A percentile compares a stretch with the other conserved stretches of the same genome.
Conservation (phyloP, 1,140 invertebrate species). For the Agrilus planipennis region DNA sequence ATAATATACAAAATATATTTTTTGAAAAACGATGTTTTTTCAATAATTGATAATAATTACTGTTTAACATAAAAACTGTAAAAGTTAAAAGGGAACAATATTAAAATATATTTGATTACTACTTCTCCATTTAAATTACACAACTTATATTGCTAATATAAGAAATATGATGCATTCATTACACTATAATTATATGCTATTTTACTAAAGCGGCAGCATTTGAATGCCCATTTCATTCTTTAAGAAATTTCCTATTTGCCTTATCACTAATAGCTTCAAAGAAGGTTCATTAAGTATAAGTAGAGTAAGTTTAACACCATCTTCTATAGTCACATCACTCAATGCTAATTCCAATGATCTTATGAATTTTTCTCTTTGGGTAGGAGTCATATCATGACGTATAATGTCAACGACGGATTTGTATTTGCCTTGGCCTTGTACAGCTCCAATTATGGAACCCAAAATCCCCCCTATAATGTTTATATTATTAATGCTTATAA, state of each 20-base stretch:
- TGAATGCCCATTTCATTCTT: constrained; percentile 17
- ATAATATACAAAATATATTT: too few relatives aligned
- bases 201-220: too few relatives aligned
- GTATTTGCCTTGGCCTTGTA: constrained; percentile 16
- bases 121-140: too few relatives aligned
- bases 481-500: constrained; percentile 8
- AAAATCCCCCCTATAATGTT: constrained; percentile 18
- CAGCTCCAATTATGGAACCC: constrained; percentile 12
- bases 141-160: too few relatives aligned
- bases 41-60: too few relatives aligned
- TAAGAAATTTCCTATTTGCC: constrained; percentile 15
- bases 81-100: too few relatives aligned
- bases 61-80: too few relatives aligned
- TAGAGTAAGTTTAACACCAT: constrained; percentile 11
- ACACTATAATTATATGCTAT: too few relatives aligned
- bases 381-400: constrained; percentile 18
- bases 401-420: constrained; percentile 21
- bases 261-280: constrained; percentile 14
- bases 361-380: constrained; percentile 14
- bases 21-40: too few relatives aligned
- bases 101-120: too few relatives aligned
- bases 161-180: too few relatives aligned
- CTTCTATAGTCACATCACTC: constrained; percentile 6
- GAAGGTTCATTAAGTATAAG: constrained; percentile 13
- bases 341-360: constrained; percentile 14